phyloP scores from a whole-genome alignment of 1,140 invertebrate genomes.

The Monomorium pharaonis region DNA sequence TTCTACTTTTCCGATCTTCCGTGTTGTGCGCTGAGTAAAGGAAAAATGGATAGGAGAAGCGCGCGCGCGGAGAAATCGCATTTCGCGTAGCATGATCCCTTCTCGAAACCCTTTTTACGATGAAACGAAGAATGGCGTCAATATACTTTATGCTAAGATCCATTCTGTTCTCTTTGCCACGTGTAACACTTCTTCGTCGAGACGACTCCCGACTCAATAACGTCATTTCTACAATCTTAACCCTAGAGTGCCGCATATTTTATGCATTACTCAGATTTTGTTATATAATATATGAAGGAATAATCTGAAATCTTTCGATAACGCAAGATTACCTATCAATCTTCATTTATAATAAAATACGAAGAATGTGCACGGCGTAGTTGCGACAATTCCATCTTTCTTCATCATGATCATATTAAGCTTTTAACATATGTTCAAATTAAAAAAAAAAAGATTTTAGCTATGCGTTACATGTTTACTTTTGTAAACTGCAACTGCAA shows the following conservation, averaged over 20 bases:
- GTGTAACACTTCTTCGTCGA: slow-evolving; percentile 13
- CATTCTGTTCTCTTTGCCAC: slow-evolving; percentile 34
- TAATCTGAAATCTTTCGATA: neutral
- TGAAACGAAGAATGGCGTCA: slow-evolving; percentile 54
- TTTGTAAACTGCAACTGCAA: neutral
- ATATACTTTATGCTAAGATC: slow-evolving; percentile 56
- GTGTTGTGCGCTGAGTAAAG: slow-evolving; percentile 44
- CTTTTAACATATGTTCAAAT: neutral
- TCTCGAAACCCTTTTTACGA: slow-evolving; percentile 45
- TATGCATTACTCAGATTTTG: neutral
- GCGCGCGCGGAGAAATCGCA: slow-evolving; percentile 38
- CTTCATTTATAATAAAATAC: neutral
- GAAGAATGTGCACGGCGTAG: neutral
- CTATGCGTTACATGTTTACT: neutral
- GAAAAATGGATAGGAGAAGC: slow-evolving; percentile 40
- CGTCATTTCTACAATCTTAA: neutral
- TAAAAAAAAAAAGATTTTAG: slow-evolving; percentile 1
- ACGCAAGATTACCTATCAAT: neutral
- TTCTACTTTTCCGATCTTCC: slow-evolving; percentile 14
- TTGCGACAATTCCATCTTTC: neutral
- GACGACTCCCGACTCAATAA: neutral
- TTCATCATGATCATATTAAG: neutral
- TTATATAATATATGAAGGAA: neutral
- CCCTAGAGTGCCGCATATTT: neutral
- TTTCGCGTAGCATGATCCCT: slow-evolving; percentile 45